Evolutionary conservation across 1,140 invertebrate species (phyloP), one percentile per base, ranked within the genome.

Genomic region (Neodiprion virginianus): DNA sequence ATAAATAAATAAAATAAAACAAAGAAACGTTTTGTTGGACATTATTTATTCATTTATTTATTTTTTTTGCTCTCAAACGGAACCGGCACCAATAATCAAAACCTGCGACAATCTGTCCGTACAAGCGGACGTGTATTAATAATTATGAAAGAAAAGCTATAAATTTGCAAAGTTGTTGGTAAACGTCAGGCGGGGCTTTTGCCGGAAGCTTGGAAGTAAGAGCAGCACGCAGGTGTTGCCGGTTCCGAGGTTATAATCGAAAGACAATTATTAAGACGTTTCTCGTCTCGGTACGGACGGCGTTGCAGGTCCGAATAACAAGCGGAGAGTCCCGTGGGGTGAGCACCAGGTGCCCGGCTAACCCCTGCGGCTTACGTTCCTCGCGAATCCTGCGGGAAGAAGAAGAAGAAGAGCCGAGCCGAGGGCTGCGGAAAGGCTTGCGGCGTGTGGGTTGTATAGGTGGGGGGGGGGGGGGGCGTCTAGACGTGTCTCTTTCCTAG

Each of bases 311-410:
- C 50, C 50, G 85, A 87, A 87, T 86, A 86, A 83, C 82, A 86
- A 85, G 81, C 80, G 17, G 17, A 81, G 80, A 72, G 83, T 86
- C 86, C 84, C 84, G 80, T 80, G 83, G 86, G 86, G 83, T 81
- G 82, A 79, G 86, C 86, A 87, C 86, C 86, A 87, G 86, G 86
- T 87, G 86, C 78, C 75, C 81, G 84, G 82, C 83, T 85, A 86
- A 85, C 82, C 84, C 83, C 84, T 79, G 80, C 78, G 85, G 86
- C 86, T 87, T 86, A 87, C 84, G 80, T 79, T 81, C 84, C 83
- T 85, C 78, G 82, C 50, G 50, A 53, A 21, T 21, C 17, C 17
- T 21, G 17, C 17, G 17, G 17, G 17, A 21, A 21, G 17, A 21
- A 21, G 17, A 17, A 0, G 17, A 21, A 21, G 17, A 21, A 21